Conservation (phyloP, 2,888 invertebrate species). For the Onthophagus sagittarius region DNA sequence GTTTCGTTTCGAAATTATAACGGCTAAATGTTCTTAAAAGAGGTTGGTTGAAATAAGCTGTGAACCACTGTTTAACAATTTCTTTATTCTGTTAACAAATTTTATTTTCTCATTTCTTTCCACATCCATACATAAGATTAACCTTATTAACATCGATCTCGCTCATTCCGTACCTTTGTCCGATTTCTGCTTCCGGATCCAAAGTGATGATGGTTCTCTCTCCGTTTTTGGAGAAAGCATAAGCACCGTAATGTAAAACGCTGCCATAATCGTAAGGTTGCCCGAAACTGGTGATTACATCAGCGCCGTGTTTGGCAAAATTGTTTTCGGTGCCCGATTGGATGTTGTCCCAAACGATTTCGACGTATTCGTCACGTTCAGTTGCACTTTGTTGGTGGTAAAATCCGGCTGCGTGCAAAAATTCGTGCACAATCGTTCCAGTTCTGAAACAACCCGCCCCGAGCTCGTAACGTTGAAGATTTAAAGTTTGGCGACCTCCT, state of each 20-base stretch:
- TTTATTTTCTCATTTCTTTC: neutral
- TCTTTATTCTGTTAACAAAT: too few species aligned
- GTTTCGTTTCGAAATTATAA: too few species aligned
- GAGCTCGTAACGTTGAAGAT: constrained; percentile 33
- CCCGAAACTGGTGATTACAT: constrained; percentile 62
- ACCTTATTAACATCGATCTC: constrained; percentile 57
- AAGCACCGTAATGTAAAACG: constrained; percentile 68
- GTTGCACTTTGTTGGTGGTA: constrained; percentile 79
- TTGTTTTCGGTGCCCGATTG: constrained; percentile 55
- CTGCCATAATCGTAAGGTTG: constrained; percentile 68
- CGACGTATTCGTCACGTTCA: constrained; percentile 73
- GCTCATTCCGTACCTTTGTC: constrained; percentile 57
- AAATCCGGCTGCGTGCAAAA: constrained; percentile 77
- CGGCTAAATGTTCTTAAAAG: too few species aligned
- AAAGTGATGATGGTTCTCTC: constrained; percentile 62
- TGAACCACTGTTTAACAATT: too few species aligned
- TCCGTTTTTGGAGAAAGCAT: constrained; percentile 66
- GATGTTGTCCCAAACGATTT: constrained; percentile 72
- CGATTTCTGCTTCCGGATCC: constrained; percentile 51
- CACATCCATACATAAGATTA: constrained; percentile 54
- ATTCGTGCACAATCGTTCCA: constrained; percentile 71
- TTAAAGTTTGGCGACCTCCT: constrained; percentile 22
- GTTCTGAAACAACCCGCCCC: constrained; percentile 56
- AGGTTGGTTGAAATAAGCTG: too few species aligned
- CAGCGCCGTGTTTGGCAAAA: constrained; percentile 64